phyloP scores from a whole-genome alignment of 2,797 vertebrate species.

The Sebastes oblongus region DNA sequence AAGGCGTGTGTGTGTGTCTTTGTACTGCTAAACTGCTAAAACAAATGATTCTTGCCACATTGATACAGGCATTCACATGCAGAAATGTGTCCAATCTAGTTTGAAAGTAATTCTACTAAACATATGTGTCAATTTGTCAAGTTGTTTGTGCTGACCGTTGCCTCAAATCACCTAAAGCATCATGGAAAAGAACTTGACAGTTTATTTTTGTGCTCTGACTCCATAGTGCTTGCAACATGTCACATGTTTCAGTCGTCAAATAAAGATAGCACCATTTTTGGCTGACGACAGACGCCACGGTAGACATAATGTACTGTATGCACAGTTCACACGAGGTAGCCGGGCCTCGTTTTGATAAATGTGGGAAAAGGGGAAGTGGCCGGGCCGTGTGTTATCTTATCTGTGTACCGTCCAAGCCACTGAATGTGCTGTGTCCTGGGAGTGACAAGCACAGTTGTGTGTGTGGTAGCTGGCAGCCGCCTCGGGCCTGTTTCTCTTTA shows the following conservation, averaged over 20 bases:
- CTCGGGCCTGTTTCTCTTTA: constrained; percentile 23
- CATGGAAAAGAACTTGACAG: neutral
- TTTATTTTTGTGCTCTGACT: neutral
- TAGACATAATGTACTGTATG: constrained; percentile 19
- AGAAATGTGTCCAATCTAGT: neutral
- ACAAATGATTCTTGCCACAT: neutral
- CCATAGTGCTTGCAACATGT: neutral
- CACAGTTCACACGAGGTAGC: constrained; percentile 59
- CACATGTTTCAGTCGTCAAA: neutral
- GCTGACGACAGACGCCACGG: neutral
- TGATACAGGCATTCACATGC: neutral
- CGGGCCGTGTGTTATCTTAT: constrained; percentile 68
- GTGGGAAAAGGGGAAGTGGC: constrained; percentile 73
- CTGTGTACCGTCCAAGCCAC: constrained; percentile 67
- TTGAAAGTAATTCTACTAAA: neutral
- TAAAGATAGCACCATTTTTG: neutral
- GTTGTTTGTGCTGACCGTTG: neutral
- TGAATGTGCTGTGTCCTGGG: constrained; percentile 56
- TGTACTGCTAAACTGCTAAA: neutral
- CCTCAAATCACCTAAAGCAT: neutral
- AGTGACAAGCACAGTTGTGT: constrained; percentile 74
- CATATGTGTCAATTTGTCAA: neutral
- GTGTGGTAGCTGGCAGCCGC: constrained; percentile 55
- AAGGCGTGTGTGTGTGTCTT: neutral
- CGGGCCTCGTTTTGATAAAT: constrained; percentile 59